Base-by-base conservation (phyloP, 2,797 vertebrate genomes). In the Xiphorhynchus erythropygius region DNA sequence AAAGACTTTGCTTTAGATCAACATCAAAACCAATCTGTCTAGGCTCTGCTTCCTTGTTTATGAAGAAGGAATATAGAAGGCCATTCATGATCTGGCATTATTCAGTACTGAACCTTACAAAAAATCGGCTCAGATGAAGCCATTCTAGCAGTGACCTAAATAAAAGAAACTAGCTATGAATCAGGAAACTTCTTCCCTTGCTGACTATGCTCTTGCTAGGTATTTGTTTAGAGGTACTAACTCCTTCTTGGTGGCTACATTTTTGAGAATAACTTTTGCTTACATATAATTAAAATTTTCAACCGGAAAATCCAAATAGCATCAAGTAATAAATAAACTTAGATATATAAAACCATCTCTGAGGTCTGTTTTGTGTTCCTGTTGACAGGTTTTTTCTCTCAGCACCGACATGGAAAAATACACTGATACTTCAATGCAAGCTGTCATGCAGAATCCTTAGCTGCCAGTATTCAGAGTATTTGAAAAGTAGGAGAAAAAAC, bases 401-500 rank as follows among this genome's bases (percentile, higher is more conserved):
- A 91, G 47, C 89, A 95, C 73, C 9, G 9, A 91, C 95, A 91
- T 41, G 74, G 79, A 96, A 96, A 95, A 96, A 55, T 84, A 91
- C 49, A 42, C 87, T 3, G 42, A 85, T 68, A 73, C 50, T 88
- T 86, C 32, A 89, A 71, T 46, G 68, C 52, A 92, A 93, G 70
- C 78, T 89, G 62, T 83, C 96, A 95, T 5, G 4, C 42, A 70
- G 84, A 88, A 87, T 87, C 55, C 87, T 96, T 70, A 90, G 88
- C 73, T 96, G 80, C 91, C 84, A 96, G 67, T 56, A 92, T 64
- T 65, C 35, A 87, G 55, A 0, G 12, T 84, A 87, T 85, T 92
- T 95, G 80, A 97, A 83, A 84, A 93, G 57, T 91, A 85, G 65
- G 82, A 95, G 75, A 91, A 96, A 92, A 94, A 93, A 80, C 55